These are phyloP conservation scores for Cynaeus angustus DNA, from an alignment of 2,888 invertebrate genomes.

Conservation along the genomic window DNA sequence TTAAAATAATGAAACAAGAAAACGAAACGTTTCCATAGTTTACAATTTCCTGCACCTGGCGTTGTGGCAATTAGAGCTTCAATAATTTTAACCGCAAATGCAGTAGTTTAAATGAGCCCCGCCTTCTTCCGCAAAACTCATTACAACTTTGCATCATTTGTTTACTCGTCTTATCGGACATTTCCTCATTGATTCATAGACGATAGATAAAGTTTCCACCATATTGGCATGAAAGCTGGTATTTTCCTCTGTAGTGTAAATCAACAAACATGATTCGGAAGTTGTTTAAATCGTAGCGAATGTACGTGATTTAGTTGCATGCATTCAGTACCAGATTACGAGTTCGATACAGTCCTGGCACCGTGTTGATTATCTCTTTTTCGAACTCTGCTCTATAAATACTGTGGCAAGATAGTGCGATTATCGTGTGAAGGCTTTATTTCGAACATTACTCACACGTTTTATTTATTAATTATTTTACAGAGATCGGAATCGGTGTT, in stretches of 20 bases:
- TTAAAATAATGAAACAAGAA: not conserved
- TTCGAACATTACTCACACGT: slow-evolving; percentile 5
- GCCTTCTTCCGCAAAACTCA: slow-evolving; percentile 16
- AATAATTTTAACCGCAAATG: slow-evolving; percentile 10
- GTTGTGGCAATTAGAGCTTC: slow-evolving; percentile 10
- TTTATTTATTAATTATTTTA: slow-evolving; percentile 26
- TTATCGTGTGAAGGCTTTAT: slow-evolving; percentile 13
- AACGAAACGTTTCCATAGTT: not conserved
- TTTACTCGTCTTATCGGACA: not conserved
- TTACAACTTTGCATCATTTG: slow-evolving; percentile 14
- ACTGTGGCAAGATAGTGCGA: slow-evolving; percentile 5
- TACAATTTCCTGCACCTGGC: not conserved
- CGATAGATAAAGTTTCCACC: not conserved
- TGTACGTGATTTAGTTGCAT: slow-evolving; percentile 49
- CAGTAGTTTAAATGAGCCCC: slow-evolving; percentile 13
- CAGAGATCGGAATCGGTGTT: slow-evolving; percentile 6
- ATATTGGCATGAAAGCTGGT: slow-evolving; percentile 1
- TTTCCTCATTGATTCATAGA: slow-evolving; percentile 2
- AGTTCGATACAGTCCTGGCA: slow-evolving; percentile 37
- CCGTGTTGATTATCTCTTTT: slow-evolving; percentile 40
- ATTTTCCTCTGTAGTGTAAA: slow-evolving; percentile 35
- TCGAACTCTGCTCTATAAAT: slow-evolving; percentile 27
- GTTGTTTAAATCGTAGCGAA: slow-evolving; percentile 40
- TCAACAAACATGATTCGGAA: slow-evolving; percentile 47
- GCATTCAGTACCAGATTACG: slow-evolving; percentile 37